These are phyloP conservation scores for Propsilocerus akamusi DNA, from an alignment of 1,140 invertebrate species.

Conservation along the genomic window DNA sequence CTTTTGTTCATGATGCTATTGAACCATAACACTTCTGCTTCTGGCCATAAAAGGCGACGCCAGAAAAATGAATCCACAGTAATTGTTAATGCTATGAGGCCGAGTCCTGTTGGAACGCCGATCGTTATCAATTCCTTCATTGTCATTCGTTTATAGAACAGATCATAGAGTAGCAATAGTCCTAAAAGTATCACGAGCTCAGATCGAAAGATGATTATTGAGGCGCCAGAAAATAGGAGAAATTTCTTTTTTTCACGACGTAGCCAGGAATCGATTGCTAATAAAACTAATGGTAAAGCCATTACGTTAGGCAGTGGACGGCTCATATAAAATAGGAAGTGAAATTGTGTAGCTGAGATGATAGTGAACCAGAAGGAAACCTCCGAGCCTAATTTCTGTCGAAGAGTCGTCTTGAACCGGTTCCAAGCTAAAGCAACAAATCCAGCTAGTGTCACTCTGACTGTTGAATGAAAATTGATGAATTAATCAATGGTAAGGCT, in stretches of 20 bases:
- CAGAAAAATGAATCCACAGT: constrained; percentile 87
- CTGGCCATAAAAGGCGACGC: constrained; percentile 82
- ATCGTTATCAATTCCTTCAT: constrained; percentile 41
- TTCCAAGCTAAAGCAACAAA: constrained; percentile 56
- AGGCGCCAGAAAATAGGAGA: constrained; percentile 64
- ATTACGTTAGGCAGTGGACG: constrained; percentile 92
- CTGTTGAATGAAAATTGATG: constrained; percentile 34
- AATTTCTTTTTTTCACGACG: constrained; percentile 55
- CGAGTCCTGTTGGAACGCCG: constrained; percentile 46
- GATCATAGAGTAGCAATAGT: constrained; percentile 63
- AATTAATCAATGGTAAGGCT: background rate
- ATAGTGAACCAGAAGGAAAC: constrained; percentile 67
- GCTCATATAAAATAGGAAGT: constrained; percentile 94
- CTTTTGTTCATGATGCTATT: constrained; percentile 92
- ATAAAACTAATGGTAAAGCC: constrained; percentile 73
- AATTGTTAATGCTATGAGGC: constrained; percentile 52
- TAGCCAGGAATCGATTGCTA: constrained; percentile 74
- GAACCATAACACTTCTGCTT: constrained; percentile 93
- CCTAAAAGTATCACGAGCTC: constrained; percentile 82
- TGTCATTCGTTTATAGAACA: constrained; percentile 37
- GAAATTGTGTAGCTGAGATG: constrained; percentile 84
- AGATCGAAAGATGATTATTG: constrained; percentile 78
- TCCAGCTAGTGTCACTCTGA: constrained; percentile 58
- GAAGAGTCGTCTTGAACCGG: constrained; percentile 47
- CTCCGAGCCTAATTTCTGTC: constrained; percentile 55